Evolutionary conservation across 2,113 vertebrate species (phyloP), one percentile per base, ranked within the genome.

Genomic region (Tor tambroides): DNA sequence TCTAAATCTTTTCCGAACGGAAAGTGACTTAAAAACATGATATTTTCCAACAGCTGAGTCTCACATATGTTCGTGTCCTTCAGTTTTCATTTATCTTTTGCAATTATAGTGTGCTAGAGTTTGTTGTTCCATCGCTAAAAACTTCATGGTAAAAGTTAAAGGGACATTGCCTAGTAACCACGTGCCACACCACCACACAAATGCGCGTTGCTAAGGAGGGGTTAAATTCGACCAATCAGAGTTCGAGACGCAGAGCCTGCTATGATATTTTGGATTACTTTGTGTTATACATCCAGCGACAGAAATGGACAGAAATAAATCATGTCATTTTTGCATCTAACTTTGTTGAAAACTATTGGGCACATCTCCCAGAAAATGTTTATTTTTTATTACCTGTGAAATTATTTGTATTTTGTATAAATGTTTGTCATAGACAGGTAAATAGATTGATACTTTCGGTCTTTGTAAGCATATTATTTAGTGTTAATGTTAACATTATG

Each of bases 141-240:
- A 88, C 83, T 88, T 88, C 56, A 77, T 38, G 61, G 23, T 23
- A 41, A 41, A 38, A 32, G 80, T 88, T 89, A 88, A 89, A 90
- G 88, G n/a, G 61, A 21, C 74, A 84, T 90, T 84, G 86, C 91
- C 74, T 91, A 75, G 90, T 87, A 85, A 89, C 88, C 86, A 85
- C 76, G 63, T 56, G 84, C 67, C 84, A 82, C 71, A 67, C 89
- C 76, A 10, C 65, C 76, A 69, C 85, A 86, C 65, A 88, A 78
- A 76, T 54, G 6, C 49, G 35, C 80, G 91, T 91, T 92, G 88
- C 89, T 87, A 89, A 51, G 90, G 85, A 26, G 72, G 35, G 69
- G 30, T 26, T 59, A 32, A 41, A 41, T 51, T 67, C 38, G 65
- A 85, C 91, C 91, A 91, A 92, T 91, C 84, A 69, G 88, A 21